Base-by-base conservation (phyloP, 2,113 vertebrate genomes). In the Lutjanus erythropterus region DNA sequence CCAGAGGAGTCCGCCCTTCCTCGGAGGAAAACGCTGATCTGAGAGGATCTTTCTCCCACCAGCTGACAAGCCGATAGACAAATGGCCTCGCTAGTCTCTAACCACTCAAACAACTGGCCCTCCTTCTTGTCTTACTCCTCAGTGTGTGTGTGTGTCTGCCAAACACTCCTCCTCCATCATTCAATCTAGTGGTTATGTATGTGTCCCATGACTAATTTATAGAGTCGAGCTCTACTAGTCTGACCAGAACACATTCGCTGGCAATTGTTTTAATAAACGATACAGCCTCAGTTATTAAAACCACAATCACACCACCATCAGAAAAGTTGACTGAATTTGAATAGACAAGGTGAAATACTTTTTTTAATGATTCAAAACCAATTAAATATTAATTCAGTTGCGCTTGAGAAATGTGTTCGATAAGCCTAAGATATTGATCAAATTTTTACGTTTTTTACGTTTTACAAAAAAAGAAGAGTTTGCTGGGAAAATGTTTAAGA, bases 21-120 rank as follows among this genome's bases (percentile, higher is more conserved):
- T 71, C 1, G 31, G 75, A 75, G 46, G 81, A 89, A 93, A 93
- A 82, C 53, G 92, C 94, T 94, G 93, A 94, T 93, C 83, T 75
- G 81, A 84, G 82, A 62, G 81, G 75, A 90, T 90, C 83, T 83
- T 71, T 27, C 89, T 84, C 74, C 84, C 78, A 61, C 85, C 56
- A 69, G 58, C 84, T 91, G 91, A 91, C 92, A 93, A 85, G 58
- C 71, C 18, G 67, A 81, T 69, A 88, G 88, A 91, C 90, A 91
- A 93, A 93, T 86, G 81, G 68, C 72, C 78, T 71, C 4, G 18
- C 70, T 72, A 19, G 80, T 90, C 89, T 87, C 75, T 84, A 89
- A 89, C 89, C 83, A 89, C 83, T 89, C 78, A 75, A 80, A 86
- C 85, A 53, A 83, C 78, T 52, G 71, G 84, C 77, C 68, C 66